Conservation (phyloP, 2,888 invertebrate species). For the Troides oblongomaculatus region DNA sequence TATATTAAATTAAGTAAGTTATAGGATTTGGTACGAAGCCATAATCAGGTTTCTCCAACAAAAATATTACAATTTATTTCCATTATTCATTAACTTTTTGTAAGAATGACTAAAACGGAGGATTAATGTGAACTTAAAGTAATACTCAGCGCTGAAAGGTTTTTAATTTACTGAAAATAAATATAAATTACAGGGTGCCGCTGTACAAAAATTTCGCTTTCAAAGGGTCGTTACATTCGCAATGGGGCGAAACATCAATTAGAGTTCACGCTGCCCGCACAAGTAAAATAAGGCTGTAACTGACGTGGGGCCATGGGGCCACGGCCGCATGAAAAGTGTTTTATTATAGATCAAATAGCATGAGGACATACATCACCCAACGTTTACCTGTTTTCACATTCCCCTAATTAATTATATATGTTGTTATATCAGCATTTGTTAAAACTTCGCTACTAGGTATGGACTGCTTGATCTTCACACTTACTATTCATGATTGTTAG, state of each 20-base stretch:
- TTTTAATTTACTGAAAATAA: constrained; percentile 1
- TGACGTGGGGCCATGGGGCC: constrained; percentile 11
- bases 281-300: constrained; percentile 13
- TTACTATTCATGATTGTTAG: too few species aligned
- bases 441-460: too few species aligned
- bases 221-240: constrained; percentile 22
- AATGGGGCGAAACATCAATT: constrained; percentile 23
- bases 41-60: too few species aligned
- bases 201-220: constrained; percentile 8
- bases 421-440: too few species aligned
- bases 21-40: too few species aligned
- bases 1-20: too few species aligned
- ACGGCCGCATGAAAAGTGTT: constrained; percentile 21
- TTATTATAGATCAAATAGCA: constrained; percentile 16
- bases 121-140: not conserved
- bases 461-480: too few species aligned
- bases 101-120: not conserved
- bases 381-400: not conserved
- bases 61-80: not conserved
- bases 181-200: not conserved
- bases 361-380: not conserved
- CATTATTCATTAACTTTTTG: not conserved
- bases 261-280: constrained; percentile 22
- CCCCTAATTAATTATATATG: too few species aligned
- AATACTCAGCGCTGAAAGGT: not conserved